Base-by-base conservation (phyloP, 1,140 invertebrate genomes). In the Cotesia chilonis region DNA sequence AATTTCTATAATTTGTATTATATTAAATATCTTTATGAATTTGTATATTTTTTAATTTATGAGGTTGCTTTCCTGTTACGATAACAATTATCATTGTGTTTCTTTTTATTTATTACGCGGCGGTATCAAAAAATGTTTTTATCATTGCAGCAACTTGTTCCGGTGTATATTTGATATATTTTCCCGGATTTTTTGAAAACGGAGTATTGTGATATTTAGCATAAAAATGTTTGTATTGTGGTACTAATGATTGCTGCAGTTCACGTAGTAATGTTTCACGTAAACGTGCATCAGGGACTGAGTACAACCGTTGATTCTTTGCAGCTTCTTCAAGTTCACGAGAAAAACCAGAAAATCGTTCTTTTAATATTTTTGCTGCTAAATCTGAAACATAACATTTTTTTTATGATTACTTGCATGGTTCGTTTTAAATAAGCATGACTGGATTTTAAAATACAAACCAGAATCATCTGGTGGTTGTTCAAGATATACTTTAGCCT, bases 181-280 rank as follows among this genome's bases (percentile, higher is more conserved):
- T 99, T 66, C 95, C 94, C 1, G 91, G 91, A 87, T 98, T 97
- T 86, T 98, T 98, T 6, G 95, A 94, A 83, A 99, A 99, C 17
- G 81, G 78, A 4, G 80, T 77, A 54, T 81, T 80, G n/a, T 80
- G 79, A 72, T 89, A 94, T 86, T 90, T 91, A 71, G 93, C 91
- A 84, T 92, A 92, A 83, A 97, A 95, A 20, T 89, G 88, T 76
- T 91, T 90, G 84, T 98, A 97, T 79, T 92, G 91, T 0, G 95
- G 96, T 68, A 97, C 87, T 70, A 99, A 84, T 2, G 83, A 80
- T 10, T 83, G 76, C 10, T 82, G 81, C 7, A 87, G 71, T 74
- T 85, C 83, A 28, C 79, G 82, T 10, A 84, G 79, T 7, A 87
- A 73, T 52, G 84, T 88, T 82, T 96, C 93, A 51, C 96, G 88